phyloP scores from a whole-genome alignment of 2,113 vertebrate genomes.

The Lagenorhynchus albirostris region DNA sequence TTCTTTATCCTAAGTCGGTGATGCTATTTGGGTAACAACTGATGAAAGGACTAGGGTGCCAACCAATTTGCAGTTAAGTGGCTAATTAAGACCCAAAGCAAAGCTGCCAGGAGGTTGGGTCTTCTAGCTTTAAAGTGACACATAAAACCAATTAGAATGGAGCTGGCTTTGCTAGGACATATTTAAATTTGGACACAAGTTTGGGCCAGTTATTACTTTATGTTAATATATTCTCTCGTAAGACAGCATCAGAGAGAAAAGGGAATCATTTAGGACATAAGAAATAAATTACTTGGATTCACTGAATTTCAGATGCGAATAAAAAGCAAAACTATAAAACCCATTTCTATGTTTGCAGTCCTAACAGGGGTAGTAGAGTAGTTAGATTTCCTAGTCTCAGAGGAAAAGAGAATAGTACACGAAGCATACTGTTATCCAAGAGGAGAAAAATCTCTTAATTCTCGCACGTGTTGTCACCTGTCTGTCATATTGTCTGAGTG shows the following conservation, averaged over 20 bases:
- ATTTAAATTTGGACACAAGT: conserved; percentile 75
- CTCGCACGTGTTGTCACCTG: conserved; percentile 70
- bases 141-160: conserved; percentile 75
- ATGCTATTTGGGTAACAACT: conserved; percentile 73
- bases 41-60: conserved; percentile 34
- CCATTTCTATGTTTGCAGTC: conserved; percentile 57
- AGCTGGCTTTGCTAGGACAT: conserved; percentile 58
- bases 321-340: conserved; percentile 60
- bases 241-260: conserved; percentile 57
- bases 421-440: conserved; percentile 42
- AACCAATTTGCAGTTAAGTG: conserved; percentile 70
- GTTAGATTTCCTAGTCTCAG: conserved; percentile 53
- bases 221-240: conserved; percentile 69
- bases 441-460: conserved; percentile 59
- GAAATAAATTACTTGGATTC: conserved; percentile 63
- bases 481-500: conserved; percentile 62
- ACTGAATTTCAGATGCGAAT: conserved; percentile 39
- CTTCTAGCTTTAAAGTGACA: conserved; percentile 74
- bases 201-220: conserved; percentile 74
- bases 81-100: conserved; percentile 69
- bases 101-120: conserved; percentile 73
- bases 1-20: conserved; percentile 61
- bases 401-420: conserved; percentile 31
- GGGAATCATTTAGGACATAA: conserved; percentile 55
- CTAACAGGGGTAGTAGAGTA: conserved; percentile 7